phyloP scores from a whole-genome alignment of 2,797 vertebrate genomes.

The Cetoscarus ocellatus region DNA sequence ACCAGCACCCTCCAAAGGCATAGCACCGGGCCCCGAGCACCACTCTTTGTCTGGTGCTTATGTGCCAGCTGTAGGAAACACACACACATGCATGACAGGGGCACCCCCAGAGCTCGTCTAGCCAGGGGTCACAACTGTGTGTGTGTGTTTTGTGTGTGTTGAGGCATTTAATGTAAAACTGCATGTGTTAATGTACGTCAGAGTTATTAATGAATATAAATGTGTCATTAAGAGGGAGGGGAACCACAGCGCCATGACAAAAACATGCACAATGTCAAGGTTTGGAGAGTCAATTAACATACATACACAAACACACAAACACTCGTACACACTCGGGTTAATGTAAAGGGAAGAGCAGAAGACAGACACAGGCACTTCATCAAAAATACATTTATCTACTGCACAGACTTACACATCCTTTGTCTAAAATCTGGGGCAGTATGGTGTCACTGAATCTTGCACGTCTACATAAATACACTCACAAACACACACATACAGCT shows the following conservation, averaged over 20 bases:
- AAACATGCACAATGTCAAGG: conserved; percentile 18
- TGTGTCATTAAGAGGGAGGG: conserved; percentile 31
- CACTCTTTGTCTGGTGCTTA: conserved; percentile 72
- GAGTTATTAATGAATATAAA: conserved; percentile 56
- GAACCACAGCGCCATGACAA: conserved; percentile 21
- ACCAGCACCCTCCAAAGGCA: conserved; percentile 33
- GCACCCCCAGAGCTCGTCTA: conserved; percentile 43
- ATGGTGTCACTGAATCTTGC: neutral
- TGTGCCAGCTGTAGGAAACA: conserved; percentile 71
- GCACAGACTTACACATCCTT: conserved; percentile 52
- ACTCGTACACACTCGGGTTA: conserved; percentile 4
- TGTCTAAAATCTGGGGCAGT: conserved; percentile 70
- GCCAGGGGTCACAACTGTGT: conserved; percentile 38
- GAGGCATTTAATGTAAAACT: conserved; percentile 45
- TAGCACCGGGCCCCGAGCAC: conserved; percentile 55
- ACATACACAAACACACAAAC: neutral
- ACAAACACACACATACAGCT: neutral
- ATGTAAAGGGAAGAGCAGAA: conserved; percentile 20
- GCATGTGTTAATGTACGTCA: conserved; percentile 39
- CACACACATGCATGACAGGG: conserved; percentile 19
- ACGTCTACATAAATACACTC: neutral
- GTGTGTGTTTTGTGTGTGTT: conserved; percentile 19
- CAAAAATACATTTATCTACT: conserved; percentile 72
- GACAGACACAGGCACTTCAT: conserved; percentile 57
- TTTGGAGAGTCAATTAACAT: neutral